Evolutionary conservation across 2,797 vertebrate species (phyloP), one percentile per base, ranked within the genome.

Genomic region (Anableps anableps): DNA sequence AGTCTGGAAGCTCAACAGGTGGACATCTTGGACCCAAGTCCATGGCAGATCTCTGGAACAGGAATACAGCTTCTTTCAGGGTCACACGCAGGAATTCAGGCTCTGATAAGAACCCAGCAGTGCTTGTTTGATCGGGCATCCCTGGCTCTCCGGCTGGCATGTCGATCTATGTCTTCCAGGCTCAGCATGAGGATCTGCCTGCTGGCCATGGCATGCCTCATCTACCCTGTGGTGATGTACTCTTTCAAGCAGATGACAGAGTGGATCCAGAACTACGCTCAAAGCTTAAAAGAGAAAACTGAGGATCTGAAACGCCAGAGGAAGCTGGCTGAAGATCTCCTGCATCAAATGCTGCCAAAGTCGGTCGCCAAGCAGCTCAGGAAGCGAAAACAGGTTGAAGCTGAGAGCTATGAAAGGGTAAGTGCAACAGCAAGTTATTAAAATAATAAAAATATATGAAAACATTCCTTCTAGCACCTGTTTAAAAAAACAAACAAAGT

Each of bases 261-360:
- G 3, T 98, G 97, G 97, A 97, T 98, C 41, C 96, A 97, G 85
- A 95, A 82, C 74, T 98, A 97, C 0, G 95, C 97, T 50, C 91
- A 70, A 26, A 97, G 77, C 82, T 88, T 98, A 76, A 96, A 91
- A 85, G 94, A 97, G 76, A 96, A 92, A 88, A 96, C 96, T 0
- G 94, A 96, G 75, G 97, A 95, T 68, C 91, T 98, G 75, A 97
- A 94, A 81, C 93, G 77, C 53, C 96, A 98, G 90, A 93, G 97
- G 74, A 88, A 47, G 17, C 80, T 97, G 7, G 97, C 97, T 0
- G 97, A 98, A 88, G 96, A 98, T 50, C 96, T 98, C 72, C 90
- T 98, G 71, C 96, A 98, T 83, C 97, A 98, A 88, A 98, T 98
- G 97, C 60, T 98, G 83, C 97, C 97, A 21, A 98, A 97, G 82